Evolutionary conservation across 1,140 invertebrate species (phyloP).

Genomic region (Dinoponera quadriceps): DNA sequence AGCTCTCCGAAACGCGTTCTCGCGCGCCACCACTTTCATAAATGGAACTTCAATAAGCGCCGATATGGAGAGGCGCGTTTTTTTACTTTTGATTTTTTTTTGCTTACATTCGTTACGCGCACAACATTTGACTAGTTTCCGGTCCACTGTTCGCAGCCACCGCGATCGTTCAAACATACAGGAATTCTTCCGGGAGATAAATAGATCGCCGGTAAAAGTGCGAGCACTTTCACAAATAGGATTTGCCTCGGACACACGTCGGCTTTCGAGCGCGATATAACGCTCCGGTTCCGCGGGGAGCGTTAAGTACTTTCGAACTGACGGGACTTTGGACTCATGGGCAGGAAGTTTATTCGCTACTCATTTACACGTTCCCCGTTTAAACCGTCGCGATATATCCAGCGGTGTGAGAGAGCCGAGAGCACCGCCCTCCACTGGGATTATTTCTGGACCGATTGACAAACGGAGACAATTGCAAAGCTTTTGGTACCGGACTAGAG

Average conservation of each 20-base stretch:
- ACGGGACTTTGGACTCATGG: background rate
- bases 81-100: no score
- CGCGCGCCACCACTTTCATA: background rate
- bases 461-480: no score
- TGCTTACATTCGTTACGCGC: background rate
- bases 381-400: no score
- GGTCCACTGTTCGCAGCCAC: constrained; percentile 3
- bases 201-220: background rate
- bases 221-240: background rate
- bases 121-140: background rate
- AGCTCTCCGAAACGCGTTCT: background rate
- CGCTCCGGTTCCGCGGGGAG: background rate
- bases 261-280: background rate
- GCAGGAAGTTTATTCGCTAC: background rate
- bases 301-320: background rate
- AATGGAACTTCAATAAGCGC: background rate
- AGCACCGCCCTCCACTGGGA: no score
- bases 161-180: background rate
- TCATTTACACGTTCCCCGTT: no score
- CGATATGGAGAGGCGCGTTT: background rate
- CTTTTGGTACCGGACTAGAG: no score
- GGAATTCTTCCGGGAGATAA: background rate
- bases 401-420: no score
- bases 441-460: no score
- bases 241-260: background rate